These are phyloP conservation scores for Heliconius cydno DNA, from an alignment of 2,888 invertebrate genomes.

Conservation along the genomic window DNA sequence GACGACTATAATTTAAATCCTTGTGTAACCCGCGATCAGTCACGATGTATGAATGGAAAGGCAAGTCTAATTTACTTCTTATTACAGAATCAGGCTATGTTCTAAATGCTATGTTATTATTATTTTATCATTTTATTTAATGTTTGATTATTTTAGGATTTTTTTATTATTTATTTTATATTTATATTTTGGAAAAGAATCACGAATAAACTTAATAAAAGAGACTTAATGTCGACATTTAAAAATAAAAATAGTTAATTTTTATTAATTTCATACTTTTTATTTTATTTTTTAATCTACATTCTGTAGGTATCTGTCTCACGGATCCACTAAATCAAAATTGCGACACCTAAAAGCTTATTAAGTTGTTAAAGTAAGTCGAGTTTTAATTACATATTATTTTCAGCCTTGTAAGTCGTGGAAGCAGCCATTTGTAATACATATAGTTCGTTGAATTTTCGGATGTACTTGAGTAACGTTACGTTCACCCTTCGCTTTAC, in stretches of 20 bases:
- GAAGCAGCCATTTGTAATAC: neutral
- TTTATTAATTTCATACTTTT: no score
- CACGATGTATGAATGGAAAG: constrained; percentile 44
- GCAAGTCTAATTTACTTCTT: constrained; percentile 42
- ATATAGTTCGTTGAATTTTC: neutral
- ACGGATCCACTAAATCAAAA: neutral
- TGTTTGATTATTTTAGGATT: neutral
- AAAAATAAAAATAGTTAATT: no score
- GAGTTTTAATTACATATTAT: neutral
- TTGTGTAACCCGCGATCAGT: constrained; percentile 41
- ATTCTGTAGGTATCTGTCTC: neutral
- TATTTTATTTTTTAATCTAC: neutral
- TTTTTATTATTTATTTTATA: neutral
- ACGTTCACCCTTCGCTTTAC: neutral
- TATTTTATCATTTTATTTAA: constrained; percentile 16
- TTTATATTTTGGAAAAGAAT: neutral
- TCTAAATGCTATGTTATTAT: neutral
- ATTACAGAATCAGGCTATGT: constrained; percentile 35
- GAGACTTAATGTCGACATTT: no score
- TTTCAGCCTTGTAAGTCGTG: neutral
- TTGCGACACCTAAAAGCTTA: neutral
- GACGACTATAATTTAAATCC: constrained; percentile 39
- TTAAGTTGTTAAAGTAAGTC: constrained; percentile 1
- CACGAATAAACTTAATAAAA: no score
- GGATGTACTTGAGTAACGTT: neutral